These are phyloP conservation scores for Octodon degus DNA, from an alignment of 2,113 vertebrate species.

Conservation along the genomic window DNA sequence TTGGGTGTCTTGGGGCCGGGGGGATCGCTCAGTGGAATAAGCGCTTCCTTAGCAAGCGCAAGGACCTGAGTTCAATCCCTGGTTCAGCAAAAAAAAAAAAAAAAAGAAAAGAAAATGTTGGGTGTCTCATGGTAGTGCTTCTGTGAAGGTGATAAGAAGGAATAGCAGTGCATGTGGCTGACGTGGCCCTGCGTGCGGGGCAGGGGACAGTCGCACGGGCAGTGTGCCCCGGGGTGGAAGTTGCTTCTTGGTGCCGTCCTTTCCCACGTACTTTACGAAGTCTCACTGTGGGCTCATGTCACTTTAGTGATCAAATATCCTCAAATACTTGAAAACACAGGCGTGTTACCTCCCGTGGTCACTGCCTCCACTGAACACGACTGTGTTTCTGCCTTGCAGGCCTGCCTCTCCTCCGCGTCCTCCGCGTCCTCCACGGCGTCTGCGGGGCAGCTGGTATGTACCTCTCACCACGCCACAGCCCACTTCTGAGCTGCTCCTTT, in stretches of 20 bases:
- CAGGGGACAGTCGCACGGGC: neutral
- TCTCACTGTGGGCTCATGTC: neutral
- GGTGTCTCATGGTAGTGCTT: neutral
- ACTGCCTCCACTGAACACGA: slow-evolving; percentile 36
- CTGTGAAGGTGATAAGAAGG: neutral
- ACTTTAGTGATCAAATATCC: slow-evolving; percentile 22
- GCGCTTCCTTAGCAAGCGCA: no score
- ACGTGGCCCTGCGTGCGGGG: no score
- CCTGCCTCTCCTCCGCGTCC: slow-evolving; percentile 86
- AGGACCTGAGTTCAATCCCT: no score
- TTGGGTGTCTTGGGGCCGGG: neutral
- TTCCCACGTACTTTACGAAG: neutral
- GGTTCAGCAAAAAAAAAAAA: no score
- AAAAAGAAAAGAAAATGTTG: no score
- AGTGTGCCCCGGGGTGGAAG: neutral
- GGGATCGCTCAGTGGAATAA: no score
- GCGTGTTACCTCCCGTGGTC: neutral
- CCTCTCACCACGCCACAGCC: neutral
- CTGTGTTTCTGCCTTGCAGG: slow-evolving; percentile 86
- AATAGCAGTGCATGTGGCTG: neutral
- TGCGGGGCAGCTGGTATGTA: slow-evolving; percentile 87
- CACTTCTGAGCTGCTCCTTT: slow-evolving; percentile 4
- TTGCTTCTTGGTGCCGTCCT: neutral
- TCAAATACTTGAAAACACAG: neutral
- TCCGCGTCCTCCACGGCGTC: slow-evolving; percentile 74